Evolutionary conservation across 2,113 vertebrate species (phyloP).

Genomic region (Centropus unirufus): DNA sequence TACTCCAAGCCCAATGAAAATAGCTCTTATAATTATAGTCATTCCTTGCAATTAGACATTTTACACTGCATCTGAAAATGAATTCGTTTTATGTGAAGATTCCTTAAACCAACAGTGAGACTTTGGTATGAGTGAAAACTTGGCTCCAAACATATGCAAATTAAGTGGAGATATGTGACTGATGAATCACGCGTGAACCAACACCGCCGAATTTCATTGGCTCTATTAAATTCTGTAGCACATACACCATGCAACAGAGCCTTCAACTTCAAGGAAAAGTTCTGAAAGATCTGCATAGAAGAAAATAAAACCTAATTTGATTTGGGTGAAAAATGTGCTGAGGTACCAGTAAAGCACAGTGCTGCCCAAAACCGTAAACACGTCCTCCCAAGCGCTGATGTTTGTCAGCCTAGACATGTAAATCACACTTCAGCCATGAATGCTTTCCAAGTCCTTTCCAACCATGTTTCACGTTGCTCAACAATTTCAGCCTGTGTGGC

Average conservation of each 20-base stretch:
- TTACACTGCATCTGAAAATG: slow-evolving; percentile 53
- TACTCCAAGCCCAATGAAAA: background rate
- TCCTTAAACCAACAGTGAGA: slow-evolving; percentile 36
- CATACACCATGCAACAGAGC: background rate
- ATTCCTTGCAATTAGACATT: slow-evolving; percentile 44
- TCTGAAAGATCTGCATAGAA: background rate
- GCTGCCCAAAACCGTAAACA: background rate
- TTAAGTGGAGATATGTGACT: slow-evolving; percentile 46
- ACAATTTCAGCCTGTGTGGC: background rate
- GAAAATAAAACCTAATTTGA: background rate
- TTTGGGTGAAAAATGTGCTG: background rate
- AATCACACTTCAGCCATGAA: slow-evolving; percentile 20
- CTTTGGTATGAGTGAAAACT: slow-evolving; percentile 10
- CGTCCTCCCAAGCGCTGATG: background rate
- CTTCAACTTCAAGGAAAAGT: slow-evolving; percentile 3
- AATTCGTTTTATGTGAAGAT: background rate
- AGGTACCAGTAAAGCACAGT: background rate
- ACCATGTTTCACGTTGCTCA: slow-evolving; percentile 22
- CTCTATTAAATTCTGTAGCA: slow-evolving; percentile 31
- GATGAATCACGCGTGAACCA: slow-evolving; percentile 49
- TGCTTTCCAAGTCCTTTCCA: slow-evolving; percentile 39
- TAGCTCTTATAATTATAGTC: background rate
- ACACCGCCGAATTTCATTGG: slow-evolving; percentile 34
- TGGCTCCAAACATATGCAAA: slow-evolving; percentile 27
- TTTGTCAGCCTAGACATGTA: slow-evolving; percentile 23